Percentiles rank a stretch among this genome's conserved stretches.
Evolutionary conservation across 2,113 vertebrate species (phyloP).

Genomic region (Tachycineta bicolor): DNA sequence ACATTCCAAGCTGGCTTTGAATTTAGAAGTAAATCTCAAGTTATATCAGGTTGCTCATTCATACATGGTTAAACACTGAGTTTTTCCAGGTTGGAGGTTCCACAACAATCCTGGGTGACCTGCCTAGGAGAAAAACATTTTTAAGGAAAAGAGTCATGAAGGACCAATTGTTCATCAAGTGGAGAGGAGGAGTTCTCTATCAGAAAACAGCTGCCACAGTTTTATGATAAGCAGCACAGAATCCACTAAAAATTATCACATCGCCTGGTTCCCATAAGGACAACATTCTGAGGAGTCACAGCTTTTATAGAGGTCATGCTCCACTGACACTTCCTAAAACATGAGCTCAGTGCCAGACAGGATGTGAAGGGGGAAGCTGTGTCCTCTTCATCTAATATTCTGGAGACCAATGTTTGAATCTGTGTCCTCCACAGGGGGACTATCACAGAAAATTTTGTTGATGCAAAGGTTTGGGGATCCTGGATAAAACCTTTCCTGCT

Average conservation of each 20-base stretch:
- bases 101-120: rapidly evolving
- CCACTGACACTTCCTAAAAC: neutral
- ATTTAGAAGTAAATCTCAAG: neutral
- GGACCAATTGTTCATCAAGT: neutral
- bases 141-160: neutral
- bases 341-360: neutral
- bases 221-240: neutral
- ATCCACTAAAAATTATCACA: neutral
- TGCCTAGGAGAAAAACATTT: neutral
- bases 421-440: neutral
- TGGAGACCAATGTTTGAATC: neutral
- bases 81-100: neutral
- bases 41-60: neutral
- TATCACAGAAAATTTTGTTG: neutral
- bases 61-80: neutral
- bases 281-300: neutral
- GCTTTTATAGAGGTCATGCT: neutral
- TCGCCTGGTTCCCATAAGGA: neutral
- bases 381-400: neutral
- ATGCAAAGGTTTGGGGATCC: neutral
- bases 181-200: neutral
- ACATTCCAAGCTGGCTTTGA: neutral
- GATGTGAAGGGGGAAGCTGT: neutral
- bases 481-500: neutral
- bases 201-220: neutral